Evolutionary conservation across 2,888 invertebrate species (phyloP), one percentile per base, ranked within the genome.

Genomic region (Chironomus tentans): DNA sequence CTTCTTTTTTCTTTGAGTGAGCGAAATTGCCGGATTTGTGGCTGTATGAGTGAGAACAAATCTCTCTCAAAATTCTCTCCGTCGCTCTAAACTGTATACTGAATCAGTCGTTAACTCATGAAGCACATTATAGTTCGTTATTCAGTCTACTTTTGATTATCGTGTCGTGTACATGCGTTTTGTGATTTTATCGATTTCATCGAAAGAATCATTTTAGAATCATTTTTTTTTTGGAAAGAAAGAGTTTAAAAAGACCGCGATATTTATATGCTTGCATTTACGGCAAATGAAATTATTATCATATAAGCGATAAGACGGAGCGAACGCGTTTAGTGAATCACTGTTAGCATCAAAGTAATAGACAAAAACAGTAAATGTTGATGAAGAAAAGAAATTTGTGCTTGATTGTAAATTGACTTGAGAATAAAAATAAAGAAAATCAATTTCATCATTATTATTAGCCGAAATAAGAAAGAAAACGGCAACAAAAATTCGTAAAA

Each of bases 361-460:
- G 50, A 22, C 50, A 48, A 21, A 70, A 18, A 50, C 50, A 72
- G 56, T n/a, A 72, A 28, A 38, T 13, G 21, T 47, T 46, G 50
- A 56, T 70, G 48, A 47, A 46, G 50, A 70, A 70, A 69, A 46
- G 28, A 48, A 50, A 13, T 48, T 70, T 70, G 13, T 47, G 38
- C 38, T 38, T 38, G 38, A 38, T 38, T 38, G 38, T 38, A 38
- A 38, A 38, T 38, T 38, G 38, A 38, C 2, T 18, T 15, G 28
- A 68, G 68, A 68, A 68, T 68, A 28, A 22, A 28, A 28, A 28
- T 28, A 28, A 68, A 68, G 24, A 68, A 69, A 70, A 70, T 70
- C 70, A 70, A 70, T 70, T 70, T 70, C 70, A 56, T 70, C 56
- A 70, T 70, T 50, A 72, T 62, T 72, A 61, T 56, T 56, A 18